Evolutionary conservation across 2,888 invertebrate species (phyloP), one percentile per base, ranked within the genome.

Genomic region (Hanleya hanleyi): DNA sequence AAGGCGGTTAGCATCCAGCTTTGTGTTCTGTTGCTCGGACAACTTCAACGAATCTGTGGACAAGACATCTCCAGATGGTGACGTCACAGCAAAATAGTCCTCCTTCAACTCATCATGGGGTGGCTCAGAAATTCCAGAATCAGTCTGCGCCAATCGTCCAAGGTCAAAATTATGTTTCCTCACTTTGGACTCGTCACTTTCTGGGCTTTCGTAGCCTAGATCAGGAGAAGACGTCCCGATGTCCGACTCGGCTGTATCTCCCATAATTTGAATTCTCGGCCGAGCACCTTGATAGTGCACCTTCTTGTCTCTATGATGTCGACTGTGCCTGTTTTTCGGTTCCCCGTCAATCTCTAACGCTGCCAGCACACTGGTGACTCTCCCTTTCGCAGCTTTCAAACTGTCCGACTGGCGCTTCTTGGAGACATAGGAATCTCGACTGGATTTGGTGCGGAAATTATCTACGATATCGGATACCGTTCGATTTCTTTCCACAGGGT

Each of bases 11-110:
- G 86, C 86, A 70, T 87, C 83, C 6, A 89, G 81, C 33, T 83
- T 84, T 22, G 84, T 76, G 70, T 85, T 87, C 70, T 88, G 88
- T 77, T 88, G 88, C 72, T 88, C 87, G 0, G 83, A 81, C 7
- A 87, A 71, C 47, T 82, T 86, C 22, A 57, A 22, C 2, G 57
- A 57, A 26, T 57, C 57, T 4, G 57, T 15, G 26, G 57, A 57
- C 57, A 57, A 26, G 29, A 57, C 57, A 57, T 57, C 57, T 29
- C 22, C 32, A 15, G 57, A 57, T 1, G 57, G 57, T 29, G 57
- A 57, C 2, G 57, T 29, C 29, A 57, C 57, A 7, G 57, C 57
- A 57, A 57, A 57, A 57, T 57, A 57, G 32, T 57, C 57, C 9
- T 57, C 22, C 29, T 33, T 61, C 38, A n/a, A n/a, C 32, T 50